A percentile compares a stretch with the other conserved stretches of the same genome.
Evolutionary conservation across 1,140 invertebrate species (phyloP).

Genomic region (Brachionus rotundiformis): DNA sequence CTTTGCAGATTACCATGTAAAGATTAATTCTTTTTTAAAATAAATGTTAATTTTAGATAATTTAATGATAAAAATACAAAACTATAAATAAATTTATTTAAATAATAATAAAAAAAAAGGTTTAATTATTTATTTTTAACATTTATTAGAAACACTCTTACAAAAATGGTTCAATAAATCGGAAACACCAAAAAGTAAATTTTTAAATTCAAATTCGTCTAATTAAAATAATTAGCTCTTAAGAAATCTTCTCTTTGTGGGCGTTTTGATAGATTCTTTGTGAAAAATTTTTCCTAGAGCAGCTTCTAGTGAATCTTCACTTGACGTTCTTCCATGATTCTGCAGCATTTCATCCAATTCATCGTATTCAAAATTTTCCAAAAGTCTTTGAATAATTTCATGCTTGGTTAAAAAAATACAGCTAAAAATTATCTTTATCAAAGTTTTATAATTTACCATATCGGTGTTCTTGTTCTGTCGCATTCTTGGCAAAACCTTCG

Average conservation of each 20-base stretch:
- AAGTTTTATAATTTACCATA: too few species aligned
- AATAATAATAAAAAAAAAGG: too few species aligned
- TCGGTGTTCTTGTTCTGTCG: background rate
- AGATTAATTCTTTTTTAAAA: too few species aligned
- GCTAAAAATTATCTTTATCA: too few species aligned
- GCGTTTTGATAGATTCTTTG: background rate
- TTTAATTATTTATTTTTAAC: too few species aligned
- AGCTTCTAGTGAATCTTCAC: background rate
- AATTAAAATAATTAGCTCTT: background rate
- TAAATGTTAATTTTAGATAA: too few species aligned
- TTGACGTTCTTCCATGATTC: background rate
- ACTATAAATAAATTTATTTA: too few species aligned
- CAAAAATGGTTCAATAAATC: background rate
- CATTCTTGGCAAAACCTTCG: background rate
- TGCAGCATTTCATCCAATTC: background rate
- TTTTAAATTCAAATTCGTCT: too few species aligned
- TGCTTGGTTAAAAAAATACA: background rate
- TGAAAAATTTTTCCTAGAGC: background rate
- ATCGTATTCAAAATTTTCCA: background rate
- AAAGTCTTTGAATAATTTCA: background rate
- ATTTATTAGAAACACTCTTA: too few species aligned
- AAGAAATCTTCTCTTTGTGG: constrained; percentile 42
- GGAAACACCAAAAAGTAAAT: background rate
- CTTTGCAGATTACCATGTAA: too few species aligned
- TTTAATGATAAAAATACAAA: too few species aligned